Evolutionary conservation across 2,888 invertebrate genomes (phyloP), one percentile per base, ranked within the genome.

Genomic region (Coleophora deauratella): DNA sequence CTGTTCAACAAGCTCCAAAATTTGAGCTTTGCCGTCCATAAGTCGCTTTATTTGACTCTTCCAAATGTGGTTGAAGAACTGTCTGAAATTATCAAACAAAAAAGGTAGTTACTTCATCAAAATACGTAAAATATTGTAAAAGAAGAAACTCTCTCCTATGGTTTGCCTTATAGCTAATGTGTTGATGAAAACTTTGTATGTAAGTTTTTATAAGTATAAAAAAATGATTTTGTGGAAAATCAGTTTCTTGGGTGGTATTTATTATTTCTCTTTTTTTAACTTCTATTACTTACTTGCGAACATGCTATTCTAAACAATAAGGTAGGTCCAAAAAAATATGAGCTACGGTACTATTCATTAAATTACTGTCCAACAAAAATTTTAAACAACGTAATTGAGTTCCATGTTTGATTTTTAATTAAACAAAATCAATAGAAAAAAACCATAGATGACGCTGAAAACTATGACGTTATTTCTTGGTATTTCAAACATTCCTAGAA

Each of bases 1-100:
- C 21, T 94, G 93, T 57, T 97, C 96, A 45, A 97, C 93, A 43
- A 96, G 78, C 60, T 95, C 95, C 53, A 93, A 89, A 66, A 96
- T 94, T 58, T 92, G 90, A 45, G 91, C 91, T 62, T 96, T 95
- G 1, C 95, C 93, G 32, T 89, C 88, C 62, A 91, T 91, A 38
- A 96, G 86, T 41, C 93, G 91, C 36, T 89, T 89, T 32, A 93
- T 89, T 60, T 95, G 87, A 55, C 91, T 90, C 62, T 92, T 91
- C 91, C 95, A 95, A 46, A 93, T 86, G 4, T 88, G 86, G 69
- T 96, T 96, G 73, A 96, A 97, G 54, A 91, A 91, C 15, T 91
- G 88, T 27, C 97, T 91, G 55, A 0, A 51, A 51, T 38, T 6
- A 9, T 31, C 6, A 31, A 21, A 21, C 21, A 21, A 21, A n/a